Conservation (phyloP, 2,797 vertebrate genomes). For the Schizopygopsis pylzovi region DNA sequence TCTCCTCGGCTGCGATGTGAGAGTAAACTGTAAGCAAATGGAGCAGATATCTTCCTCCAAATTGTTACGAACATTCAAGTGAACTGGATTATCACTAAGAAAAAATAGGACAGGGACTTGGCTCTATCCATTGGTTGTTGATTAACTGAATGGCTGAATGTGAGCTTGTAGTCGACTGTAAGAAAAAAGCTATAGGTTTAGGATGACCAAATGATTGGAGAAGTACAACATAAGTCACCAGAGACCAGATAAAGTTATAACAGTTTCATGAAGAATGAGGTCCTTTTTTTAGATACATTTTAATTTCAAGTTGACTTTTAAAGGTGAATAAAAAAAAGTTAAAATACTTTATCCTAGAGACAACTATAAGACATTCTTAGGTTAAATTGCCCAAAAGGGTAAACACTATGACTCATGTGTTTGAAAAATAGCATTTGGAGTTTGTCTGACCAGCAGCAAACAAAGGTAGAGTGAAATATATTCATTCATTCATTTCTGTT, state of each 20-base stretch:
- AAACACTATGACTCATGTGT: slow-evolving; percentile 11
- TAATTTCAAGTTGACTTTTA: neutral
- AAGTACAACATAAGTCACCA: neutral
- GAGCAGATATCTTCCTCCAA: neutral
- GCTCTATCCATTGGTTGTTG: slow-evolving; percentile 5
- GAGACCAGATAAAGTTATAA: neutral
- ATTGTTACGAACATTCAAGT: neutral
- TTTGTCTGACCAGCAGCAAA: slow-evolving; percentile 17
- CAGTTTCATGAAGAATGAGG: too few relatives aligned
- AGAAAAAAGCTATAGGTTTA: neutral
- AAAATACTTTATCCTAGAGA: neutral
- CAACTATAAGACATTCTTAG: neutral
- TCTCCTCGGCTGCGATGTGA: neutral
- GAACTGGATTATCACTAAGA: neutral
- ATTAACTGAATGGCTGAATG: neutral
- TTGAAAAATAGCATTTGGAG: slow-evolving; percentile 14
- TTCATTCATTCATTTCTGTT: neutral
- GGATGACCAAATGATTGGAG: neutral
- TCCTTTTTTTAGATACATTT: neutral
- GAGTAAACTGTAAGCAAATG: neutral
- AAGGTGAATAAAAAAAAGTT: neutral
- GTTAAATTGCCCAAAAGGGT: neutral
- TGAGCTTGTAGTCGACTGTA: neutral
- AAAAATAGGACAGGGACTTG: neutral
- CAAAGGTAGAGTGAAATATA: neutral